Conservation (phyloP, 2,113 vertebrate genomes). For the Gopherus flavomarginatus region DNA sequence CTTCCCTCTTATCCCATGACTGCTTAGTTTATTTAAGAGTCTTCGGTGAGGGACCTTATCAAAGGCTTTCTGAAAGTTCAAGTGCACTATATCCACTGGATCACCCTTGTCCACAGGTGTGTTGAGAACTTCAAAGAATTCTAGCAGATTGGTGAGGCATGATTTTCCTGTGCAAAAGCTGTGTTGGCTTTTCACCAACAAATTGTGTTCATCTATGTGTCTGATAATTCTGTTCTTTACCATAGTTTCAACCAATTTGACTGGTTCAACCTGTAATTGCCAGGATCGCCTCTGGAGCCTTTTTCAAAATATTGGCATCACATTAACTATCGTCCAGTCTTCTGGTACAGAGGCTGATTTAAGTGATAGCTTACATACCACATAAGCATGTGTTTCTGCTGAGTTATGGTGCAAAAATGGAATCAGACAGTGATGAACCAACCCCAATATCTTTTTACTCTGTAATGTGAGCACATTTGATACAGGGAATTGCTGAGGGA, state of each 20-base stretch:
- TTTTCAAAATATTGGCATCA: neutral
- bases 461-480: slow-evolving; percentile 35
- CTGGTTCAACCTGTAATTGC: neutral
- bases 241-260: neutral
- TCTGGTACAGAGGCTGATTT: neutral
- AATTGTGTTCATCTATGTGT: neutral
- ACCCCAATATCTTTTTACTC: slow-evolving; percentile 18
- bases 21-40: too few species aligned
- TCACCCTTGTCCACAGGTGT: too few species aligned
- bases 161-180: neutral
- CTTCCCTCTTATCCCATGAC: too few species aligned
- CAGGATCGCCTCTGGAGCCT: neutral
- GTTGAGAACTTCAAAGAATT: too few species aligned
- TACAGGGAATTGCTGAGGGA: slow-evolving; percentile 29
- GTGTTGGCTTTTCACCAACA: neutral
- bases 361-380: neutral
- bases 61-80: too few species aligned
- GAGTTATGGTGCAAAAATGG: neutral
- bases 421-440: neutral
- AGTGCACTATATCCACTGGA: too few species aligned
- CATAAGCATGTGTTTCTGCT: neutral
- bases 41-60: too few species aligned
- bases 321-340: neutral
- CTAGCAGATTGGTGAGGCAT: too few species aligned
- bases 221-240: neutral